phyloP scores from a whole-genome alignment of 1,140 invertebrate species.

The Listronotus oregonensis region DNA sequence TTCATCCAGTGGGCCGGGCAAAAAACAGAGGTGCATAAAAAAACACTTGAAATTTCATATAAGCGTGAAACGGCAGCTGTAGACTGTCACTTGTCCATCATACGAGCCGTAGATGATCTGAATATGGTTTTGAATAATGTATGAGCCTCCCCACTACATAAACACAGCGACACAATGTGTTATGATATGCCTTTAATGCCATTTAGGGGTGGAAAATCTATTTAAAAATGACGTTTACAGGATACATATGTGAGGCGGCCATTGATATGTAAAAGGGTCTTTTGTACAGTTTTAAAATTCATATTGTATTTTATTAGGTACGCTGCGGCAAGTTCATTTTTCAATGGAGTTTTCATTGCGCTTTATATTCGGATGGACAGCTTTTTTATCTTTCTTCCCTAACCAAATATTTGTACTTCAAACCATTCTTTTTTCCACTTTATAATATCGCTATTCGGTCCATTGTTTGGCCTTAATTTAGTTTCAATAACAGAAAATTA shows the following conservation, averaged over 20 bases:
- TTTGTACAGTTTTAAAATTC: constrained; percentile 51
- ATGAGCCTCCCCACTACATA: constrained; percentile 50
- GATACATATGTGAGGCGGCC: constrained; percentile 49
- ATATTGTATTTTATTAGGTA: constrained; percentile 46
- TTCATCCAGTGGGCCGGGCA: constrained; percentile 13
- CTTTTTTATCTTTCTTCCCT: constrained; percentile 41
- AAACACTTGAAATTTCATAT: constrained; percentile 35
- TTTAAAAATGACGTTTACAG: constrained; percentile 55
- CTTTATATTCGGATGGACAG: constrained; percentile 15
- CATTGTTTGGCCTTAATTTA: constrained; percentile 24
- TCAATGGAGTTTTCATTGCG: constrained; percentile 30
- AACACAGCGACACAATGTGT: constrained; percentile 49
- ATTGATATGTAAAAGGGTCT: constrained; percentile 53
- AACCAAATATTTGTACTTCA: constrained; percentile 42
- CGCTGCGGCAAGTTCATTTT: constrained; percentile 34
- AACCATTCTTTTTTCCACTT: constrained; percentile 16
- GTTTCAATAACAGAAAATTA: constrained; percentile 6
- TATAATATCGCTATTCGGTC: constrained; percentile 4
- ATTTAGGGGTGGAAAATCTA: constrained; percentile 52
- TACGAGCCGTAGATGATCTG: constrained; percentile 47
- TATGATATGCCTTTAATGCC: constrained; percentile 52
- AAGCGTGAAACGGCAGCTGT: constrained; percentile 49
- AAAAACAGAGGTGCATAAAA: constrained; percentile 22
- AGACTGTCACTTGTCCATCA: constrained; percentile 55
- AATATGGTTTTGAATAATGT: constrained; percentile 54